Conservation (phyloP, 2,113 vertebrate species). For the Gorilla gorilla region DNA sequence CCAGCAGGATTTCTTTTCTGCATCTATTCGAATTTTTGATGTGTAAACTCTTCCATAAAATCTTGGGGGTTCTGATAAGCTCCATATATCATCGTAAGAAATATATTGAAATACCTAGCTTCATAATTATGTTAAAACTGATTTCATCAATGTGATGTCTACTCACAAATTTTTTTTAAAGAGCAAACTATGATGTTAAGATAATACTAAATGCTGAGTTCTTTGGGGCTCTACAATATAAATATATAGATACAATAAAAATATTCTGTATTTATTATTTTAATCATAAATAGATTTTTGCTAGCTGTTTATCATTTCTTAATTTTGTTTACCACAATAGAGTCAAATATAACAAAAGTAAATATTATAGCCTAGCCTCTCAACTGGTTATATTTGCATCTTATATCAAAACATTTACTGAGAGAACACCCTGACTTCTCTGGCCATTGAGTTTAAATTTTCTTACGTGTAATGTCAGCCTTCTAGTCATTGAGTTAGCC, state of each 20-base stretch:
- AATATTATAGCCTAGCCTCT: not conserved
- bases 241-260: not conserved
- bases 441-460: not conserved
- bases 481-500: not conserved
- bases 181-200: not conserved
- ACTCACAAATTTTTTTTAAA: not conserved
- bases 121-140: not conserved
- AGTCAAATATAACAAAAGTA: not conserved
- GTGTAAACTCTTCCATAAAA: not conserved
- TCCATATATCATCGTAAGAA: not conserved
- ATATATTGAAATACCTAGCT: not conserved
- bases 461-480: not conserved
- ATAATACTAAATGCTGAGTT: not conserved
- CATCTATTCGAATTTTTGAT: not conserved
- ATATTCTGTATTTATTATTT: not conserved
- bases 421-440: not conserved
- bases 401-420: not conserved
- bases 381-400: not conserved
- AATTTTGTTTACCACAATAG: not conserved
- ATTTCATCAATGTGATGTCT: not conserved
- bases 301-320: not conserved
- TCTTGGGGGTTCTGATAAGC: not conserved
- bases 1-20: not conserved
- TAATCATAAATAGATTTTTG: not conserved
- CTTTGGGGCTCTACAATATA: not conserved